Base-by-base conservation (phyloP, 2,888 invertebrate species). In the Rotaria socialis region DNA sequence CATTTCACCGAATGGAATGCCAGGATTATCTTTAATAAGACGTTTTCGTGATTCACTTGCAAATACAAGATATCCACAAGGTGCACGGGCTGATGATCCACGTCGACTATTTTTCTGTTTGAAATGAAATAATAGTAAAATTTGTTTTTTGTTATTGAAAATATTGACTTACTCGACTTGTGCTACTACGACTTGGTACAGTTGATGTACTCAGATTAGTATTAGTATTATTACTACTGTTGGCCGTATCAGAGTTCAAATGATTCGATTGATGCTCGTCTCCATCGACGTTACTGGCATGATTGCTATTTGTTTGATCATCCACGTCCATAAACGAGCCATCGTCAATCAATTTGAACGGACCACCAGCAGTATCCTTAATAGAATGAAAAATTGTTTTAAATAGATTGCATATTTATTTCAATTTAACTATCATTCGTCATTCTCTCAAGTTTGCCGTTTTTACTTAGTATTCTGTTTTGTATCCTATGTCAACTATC, bases 1-100 rank as follows among this genome's bases (percentile, higher is more conserved):
- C 89, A 94, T 94, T 92, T 95, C 93, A 90, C 98, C 98, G 91
- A 99, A 99, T 8, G 94, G 94, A 86, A 95, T 94, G 87, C 96
- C 96, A 0, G 98, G 98, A 92, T 98, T 96, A 90, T 95, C 96
- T 89, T 95, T 94, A 88, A 96, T 94, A 88, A 98, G 95, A 86
- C 94, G 94, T 91, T 96, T 96, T 86, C 99, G 93, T 85, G 96
- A 94, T 92, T 99, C 98, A 90, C 97, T 95, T 75, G 98, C 97
- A 92, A 97, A 99, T 87, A 99, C 93, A 89, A 99, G 98, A 92
- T 99, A 99, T 16, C 98, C 98, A 87, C 97, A 97, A 8, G 87
- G 87, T 43, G 43, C 47, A 80, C 80, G 80, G 3, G 80, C 47
- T 80, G 80, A n/a, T 67, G 67, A 94, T 92, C 88, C 93, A 92